Evolutionary conservation across 2,888 invertebrate genomes (phyloP), one percentile per base, ranked within the genome.

Genomic region (Nomada goodeniana): DNA sequence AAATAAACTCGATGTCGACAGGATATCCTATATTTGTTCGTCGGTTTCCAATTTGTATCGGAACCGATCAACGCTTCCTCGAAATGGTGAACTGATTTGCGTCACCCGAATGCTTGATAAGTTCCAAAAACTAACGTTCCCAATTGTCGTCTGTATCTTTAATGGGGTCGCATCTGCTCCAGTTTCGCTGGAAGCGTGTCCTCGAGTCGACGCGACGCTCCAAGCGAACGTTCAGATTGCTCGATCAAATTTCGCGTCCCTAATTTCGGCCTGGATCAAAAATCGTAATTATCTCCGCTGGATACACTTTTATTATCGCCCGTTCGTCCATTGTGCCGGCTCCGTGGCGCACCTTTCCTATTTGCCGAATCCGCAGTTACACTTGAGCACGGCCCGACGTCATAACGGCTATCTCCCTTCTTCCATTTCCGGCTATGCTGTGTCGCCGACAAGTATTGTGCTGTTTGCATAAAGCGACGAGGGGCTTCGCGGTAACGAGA

Each of bases 381-480:
- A 83, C 80, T 82, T 55, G 61, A 29, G 68, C 68, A 57, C 57
- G 55, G 81, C 65, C 72, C 71, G 72, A 86, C 79, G 86, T 81
- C 83, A 86, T 85, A 88, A 88, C 83, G 85, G 86, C 82, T 11
- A 85, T 83, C 85, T 82, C 80, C 74, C 71, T 73, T 83, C 87
- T 87, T 85, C 85, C 83, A 88, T 89, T 89, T 88, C 88, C 86
- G 88, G 88, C 86, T 83, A 76, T 44, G 78, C 81, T 80, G 80
- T 85, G 86, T 86, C 89, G 76, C 84, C 88, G 89, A 88, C 90
- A 88, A 82, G 86, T 87, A 89, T 89, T 88, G 88, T 86, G 84
- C 86, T 89, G 88, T 90, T 89, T 90, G 88, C 88, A 80, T 84
- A 86, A 86, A 87, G 84, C 87, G 86, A 88, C 70, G 89, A 90